A percentile compares a stretch with the other conserved stretches of the same genome.
These are phyloP conservation scores for Drosophila sp. DNA, from an alignment of 1,140 invertebrate species.

Conservation along the genomic window DNA sequence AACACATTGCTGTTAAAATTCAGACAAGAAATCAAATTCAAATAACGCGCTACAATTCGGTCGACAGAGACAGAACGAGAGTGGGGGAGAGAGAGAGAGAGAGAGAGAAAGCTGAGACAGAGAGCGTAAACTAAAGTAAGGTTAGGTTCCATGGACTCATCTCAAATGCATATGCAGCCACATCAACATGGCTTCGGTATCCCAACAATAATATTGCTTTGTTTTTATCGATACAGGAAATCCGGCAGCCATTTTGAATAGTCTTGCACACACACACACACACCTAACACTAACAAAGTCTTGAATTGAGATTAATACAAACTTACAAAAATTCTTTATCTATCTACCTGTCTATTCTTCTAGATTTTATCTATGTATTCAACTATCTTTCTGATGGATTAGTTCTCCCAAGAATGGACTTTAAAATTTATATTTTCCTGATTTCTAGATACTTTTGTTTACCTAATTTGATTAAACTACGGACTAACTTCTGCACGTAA, in stretches of 20 bases:
- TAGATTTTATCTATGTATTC: no score
- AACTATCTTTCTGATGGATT: no score
- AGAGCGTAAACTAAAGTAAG: neutral
- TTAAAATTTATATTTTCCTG: no score
- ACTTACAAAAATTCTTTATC: no score
- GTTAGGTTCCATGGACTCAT: neutral
- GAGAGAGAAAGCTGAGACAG: neutral
- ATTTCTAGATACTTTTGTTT: no score
- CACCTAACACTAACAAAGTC: no score
- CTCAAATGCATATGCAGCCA: slow-evolving; percentile 1
- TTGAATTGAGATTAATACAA: no score
- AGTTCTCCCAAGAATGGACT: no score
- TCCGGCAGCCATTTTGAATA: slow-evolving; percentile 31
- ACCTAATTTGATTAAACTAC: no score
- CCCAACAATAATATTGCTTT: neutral
- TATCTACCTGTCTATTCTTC: no score
- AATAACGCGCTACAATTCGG: slow-evolving; percentile 78
- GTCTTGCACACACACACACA: no score
- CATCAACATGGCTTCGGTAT: neutral
- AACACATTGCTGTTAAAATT: slow-evolving; percentile 80
- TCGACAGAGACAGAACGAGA: slow-evolving; percentile 5
- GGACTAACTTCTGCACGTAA: no score
- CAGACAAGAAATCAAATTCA: slow-evolving; percentile 80
- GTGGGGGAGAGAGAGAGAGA: neutral
- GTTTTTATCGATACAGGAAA: slow-evolving; percentile 26